These are phyloP conservation scores for Leucoraja ocellata DNA, from an alignment of 2,797 vertebrate species.

Conservation along the genomic window DNA sequence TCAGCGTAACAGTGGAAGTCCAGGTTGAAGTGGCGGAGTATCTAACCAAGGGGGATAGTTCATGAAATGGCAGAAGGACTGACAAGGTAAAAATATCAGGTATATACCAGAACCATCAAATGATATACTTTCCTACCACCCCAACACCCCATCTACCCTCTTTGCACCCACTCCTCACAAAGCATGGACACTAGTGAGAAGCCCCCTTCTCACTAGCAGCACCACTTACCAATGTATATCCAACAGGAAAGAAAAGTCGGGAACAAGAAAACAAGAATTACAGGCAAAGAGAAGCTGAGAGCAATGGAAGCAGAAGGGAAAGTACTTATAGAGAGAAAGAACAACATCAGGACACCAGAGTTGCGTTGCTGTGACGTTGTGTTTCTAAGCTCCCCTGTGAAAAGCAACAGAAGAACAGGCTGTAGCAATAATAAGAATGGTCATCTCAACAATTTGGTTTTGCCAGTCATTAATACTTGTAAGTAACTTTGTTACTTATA, in stretches of 20 bases:
- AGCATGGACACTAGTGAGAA: not conserved
- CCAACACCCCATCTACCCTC: no score
- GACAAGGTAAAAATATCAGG: not conserved
- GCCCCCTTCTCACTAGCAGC: not conserved
- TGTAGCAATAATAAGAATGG: not conserved
- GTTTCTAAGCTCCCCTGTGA: not conserved
- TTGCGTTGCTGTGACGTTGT: not conserved
- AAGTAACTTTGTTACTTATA: not conserved
- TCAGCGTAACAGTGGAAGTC: no score
- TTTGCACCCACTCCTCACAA: not conserved
- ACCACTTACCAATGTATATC: not conserved
- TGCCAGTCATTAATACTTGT: not conserved
- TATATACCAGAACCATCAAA: not conserved
- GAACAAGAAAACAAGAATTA: no score
- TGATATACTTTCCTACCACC: no score
- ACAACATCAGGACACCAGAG: not conserved
- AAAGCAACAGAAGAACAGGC: not conserved
- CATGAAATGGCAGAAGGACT: not conserved
- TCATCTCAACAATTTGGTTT: not conserved
- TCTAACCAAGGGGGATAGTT: not conserved
- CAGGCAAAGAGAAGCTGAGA: no score
- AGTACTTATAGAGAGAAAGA: not conserved
- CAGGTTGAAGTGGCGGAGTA: no score
- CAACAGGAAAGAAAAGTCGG: no score
- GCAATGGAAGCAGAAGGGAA: not conserved